A percentile compares a stretch with the other conserved stretches of the same genome.
phyloP scores from a whole-genome alignment of 2,888 invertebrate species.

The Eupithecia vulgata region DNA sequence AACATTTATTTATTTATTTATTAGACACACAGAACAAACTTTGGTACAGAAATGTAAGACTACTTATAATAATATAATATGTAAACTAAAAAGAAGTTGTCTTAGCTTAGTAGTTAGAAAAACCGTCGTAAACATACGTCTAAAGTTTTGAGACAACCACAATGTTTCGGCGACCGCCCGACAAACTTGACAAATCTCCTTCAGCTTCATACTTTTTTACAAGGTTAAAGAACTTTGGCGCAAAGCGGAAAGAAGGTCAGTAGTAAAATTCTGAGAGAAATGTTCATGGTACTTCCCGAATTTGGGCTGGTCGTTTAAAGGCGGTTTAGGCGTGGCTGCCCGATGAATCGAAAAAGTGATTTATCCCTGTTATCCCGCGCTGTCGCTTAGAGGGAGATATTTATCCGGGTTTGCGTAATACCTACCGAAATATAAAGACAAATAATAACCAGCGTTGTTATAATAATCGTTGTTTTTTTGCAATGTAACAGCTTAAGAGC shows the following conservation, averaged over 20 bases:
- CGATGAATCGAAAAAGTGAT: constrained; percentile 15
- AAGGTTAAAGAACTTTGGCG: constrained; percentile 6
- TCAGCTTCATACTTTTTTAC: constrained; percentile 9
- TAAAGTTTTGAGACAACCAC: background rate
- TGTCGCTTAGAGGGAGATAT: background rate
- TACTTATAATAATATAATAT: no score
- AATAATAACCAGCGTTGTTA: background rate
- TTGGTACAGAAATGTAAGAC: no score
- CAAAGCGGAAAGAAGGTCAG: constrained; percentile 1
- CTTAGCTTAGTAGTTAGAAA: no score
- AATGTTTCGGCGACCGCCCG: background rate
- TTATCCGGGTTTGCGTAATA: background rate
- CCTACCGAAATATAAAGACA: background rate
- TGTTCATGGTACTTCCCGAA: constrained; percentile 15
- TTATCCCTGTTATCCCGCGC: background rate
- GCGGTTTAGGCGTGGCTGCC: constrained; percentile 6
- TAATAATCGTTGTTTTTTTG: background rate
- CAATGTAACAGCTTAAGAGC: background rate
- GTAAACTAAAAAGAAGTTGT: no score
- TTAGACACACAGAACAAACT: no score
- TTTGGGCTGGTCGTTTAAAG: constrained; percentile 10
- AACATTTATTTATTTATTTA: no score
- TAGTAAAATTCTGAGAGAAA: constrained; percentile 18
- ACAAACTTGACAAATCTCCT: background rate
- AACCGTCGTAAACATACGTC: background rate